A percentile compares a stretch with the other conserved stretches of the same genome.
These are phyloP conservation scores for Aculops lycopersici DNA, from an alignment of 1,140 invertebrate genomes.

Conservation along the genomic window DNA sequence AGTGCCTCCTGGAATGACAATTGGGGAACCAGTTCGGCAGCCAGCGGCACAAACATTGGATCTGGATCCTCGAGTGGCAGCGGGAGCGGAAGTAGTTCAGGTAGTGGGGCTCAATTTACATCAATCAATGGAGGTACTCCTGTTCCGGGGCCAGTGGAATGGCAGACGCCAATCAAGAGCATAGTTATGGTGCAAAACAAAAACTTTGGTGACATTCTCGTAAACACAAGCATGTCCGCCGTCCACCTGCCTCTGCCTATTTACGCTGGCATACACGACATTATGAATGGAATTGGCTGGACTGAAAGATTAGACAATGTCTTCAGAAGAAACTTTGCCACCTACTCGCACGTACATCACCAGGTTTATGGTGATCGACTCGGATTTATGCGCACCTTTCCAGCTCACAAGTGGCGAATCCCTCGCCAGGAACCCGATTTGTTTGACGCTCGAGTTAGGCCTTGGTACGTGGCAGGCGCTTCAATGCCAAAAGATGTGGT, in stretches of 20 bases:
- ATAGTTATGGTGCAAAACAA: slow-evolving; percentile 29
- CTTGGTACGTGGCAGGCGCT: slow-evolving; percentile 85
- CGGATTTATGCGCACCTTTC: slow-evolving; percentile 60
- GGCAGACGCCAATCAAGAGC: slow-evolving; percentile 1
- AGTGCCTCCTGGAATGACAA: too few species aligned
- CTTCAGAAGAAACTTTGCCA: slow-evolving; percentile 48
- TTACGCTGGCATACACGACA: slow-evolving; percentile 32
- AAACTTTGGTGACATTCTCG: slow-evolving; percentile 41
- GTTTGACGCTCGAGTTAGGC: slow-evolving; percentile 54
- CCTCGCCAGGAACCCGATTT: slow-evolving; percentile 27
- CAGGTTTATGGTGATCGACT: slow-evolving; percentile 77
- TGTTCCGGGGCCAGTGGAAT: slow-evolving; percentile 1
- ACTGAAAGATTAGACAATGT: slow-evolving; percentile 44
- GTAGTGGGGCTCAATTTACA: too few species aligned
- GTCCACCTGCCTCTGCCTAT: slow-evolving; percentile 80
- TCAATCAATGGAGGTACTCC: not conserved
- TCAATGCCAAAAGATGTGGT: slow-evolving; percentile 89
- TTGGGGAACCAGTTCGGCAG: too few species aligned
- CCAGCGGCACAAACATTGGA: too few species aligned
- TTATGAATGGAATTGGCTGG: slow-evolving; percentile 45
- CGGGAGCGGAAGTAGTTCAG: too few species aligned
- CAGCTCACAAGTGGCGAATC: slow-evolving; percentile 18
- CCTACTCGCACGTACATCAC: slow-evolving; percentile 60
- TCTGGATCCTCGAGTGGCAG: too few species aligned
- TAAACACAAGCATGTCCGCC: slow-evolving; percentile 46